Percentiles rank a stretch among this genome's conserved stretches.
Evolutionary conservation across 2,888 invertebrate genomes (phyloP).

Genomic region (Dasysyrphus albostriatus): DNA sequence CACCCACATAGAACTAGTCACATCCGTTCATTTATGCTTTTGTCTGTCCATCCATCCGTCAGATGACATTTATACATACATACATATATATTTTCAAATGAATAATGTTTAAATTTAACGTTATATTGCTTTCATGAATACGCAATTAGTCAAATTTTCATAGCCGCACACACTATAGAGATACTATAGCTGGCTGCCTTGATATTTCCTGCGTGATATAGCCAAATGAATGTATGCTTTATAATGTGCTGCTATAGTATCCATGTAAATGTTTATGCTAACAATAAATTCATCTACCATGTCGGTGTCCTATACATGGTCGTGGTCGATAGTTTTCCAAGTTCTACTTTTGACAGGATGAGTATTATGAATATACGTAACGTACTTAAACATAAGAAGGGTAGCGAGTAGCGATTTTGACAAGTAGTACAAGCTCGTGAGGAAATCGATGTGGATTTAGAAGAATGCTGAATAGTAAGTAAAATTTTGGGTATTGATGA

Average conservation of each 20-base stretch:
- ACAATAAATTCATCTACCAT: slow-evolving; percentile 71
- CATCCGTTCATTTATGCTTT: slow-evolving; percentile 5
- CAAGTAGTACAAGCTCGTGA: background rate
- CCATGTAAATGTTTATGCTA: slow-evolving; percentile 66
- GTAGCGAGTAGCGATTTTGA: background rate
- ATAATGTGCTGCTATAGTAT: slow-evolving; percentile 52
- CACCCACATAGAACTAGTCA: background rate
- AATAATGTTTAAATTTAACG: slow-evolving; percentile 71
- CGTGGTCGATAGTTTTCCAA: background rate
- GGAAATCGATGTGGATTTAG: background rate
- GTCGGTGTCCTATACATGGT: slow-evolving; percentile 26
- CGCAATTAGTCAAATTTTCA: slow-evolving; percentile 74
- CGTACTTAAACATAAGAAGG: background rate
- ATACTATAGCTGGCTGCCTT: slow-evolving; percentile 40
- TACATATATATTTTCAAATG: slow-evolving; percentile 40
- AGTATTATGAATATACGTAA: background rate
- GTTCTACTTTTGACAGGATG: background rate
- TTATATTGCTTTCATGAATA: slow-evolving; percentile 64
- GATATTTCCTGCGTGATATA: slow-evolving; percentile 62
- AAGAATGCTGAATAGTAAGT: too few relatives aligned
- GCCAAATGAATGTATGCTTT: slow-evolving; percentile 34
- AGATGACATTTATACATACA: slow-evolving; percentile 15
- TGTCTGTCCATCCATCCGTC: slow-evolving; percentile 9
- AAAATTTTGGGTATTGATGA: too few relatives aligned
- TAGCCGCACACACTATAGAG: background rate